Conservation (phyloP, 2,888 invertebrate genomes). For the Conus canariensis region DNA sequence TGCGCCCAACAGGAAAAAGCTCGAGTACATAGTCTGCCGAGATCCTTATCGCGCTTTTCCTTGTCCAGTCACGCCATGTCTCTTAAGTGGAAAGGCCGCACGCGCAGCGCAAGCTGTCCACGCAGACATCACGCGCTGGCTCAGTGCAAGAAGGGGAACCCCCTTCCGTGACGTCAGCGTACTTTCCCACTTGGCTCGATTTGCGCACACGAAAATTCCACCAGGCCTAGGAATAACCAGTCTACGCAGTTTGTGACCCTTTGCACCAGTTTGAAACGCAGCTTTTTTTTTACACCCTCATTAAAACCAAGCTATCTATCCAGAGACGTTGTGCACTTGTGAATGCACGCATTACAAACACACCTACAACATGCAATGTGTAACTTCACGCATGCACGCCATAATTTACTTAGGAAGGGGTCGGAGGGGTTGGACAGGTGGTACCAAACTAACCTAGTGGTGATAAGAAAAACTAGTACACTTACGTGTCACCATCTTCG, state of each 20-base stretch:
- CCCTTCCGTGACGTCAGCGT: conserved; percentile 45
- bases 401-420: neutral
- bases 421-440: neutral
- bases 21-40: neutral
- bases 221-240: conserved; percentile 39
- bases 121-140: conserved; percentile 35
- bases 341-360: neutral
- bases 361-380: neutral
- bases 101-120: neutral
- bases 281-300: neutral
- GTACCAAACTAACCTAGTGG: too few relatives aligned
- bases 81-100: neutral
- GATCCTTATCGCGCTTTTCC: conserved; percentile 20
- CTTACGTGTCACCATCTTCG: conserved; percentile 73
- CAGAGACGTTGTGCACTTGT: neutral
- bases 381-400: neutral
- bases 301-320: neutral
- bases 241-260: conserved; percentile 32
- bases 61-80: neutral
- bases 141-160: conserved; percentile 41
- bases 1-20: neutral
- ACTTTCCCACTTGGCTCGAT: conserved; percentile 43
- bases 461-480: conserved; percentile 14
- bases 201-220: conserved; percentile 42
- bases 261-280: conserved; percentile 21